Conservation (phyloP, 2,888 invertebrate species). For the Drosophila anomalipes region DNA sequence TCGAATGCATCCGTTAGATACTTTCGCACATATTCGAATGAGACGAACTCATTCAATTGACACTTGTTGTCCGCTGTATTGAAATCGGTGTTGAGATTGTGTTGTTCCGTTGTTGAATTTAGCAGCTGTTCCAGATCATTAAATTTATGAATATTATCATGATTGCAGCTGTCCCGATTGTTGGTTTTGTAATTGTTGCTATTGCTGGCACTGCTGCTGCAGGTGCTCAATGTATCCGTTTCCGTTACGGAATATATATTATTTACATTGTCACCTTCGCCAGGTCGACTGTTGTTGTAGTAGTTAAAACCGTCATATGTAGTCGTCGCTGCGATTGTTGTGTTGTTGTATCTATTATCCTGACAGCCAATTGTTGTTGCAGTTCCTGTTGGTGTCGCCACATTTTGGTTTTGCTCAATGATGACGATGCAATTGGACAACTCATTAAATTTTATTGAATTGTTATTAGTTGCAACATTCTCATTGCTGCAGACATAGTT, state of each 20-base stretch:
- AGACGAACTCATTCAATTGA: conserved; percentile 82
- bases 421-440: conserved; percentile 86
- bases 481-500: conserved; percentile 50
- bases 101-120: conserved; percentile 10
- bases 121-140: conserved; percentile 80
- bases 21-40: conserved; percentile 85
- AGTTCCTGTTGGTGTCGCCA: conserved; percentile 44
- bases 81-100: conserved; percentile 5
- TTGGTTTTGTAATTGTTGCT: conserved; percentile 39
- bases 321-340: conserved; percentile 29
- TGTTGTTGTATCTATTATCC: conserved; percentile 33
- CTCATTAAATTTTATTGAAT: conserved; percentile 86
- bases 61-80: conserved; percentile 44
- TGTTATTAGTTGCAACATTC: conserved; percentile 75
- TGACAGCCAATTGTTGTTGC: conserved; percentile 9
- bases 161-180: conserved; percentile 38
- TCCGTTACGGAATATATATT: conserved; percentile 47
- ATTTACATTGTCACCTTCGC: conserved; percentile 11
- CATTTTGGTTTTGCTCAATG: conserved; percentile 83
- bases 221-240: conserved; percentile 64
- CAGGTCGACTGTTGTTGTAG: conserved; percentile 16
- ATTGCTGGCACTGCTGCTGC: conserved; percentile 52
- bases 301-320: conserved; percentile 39
- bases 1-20: conserved; percentile 83
- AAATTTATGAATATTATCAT: conserved; percentile 78